Evolutionary conservation across 2,797 vertebrate genomes (phyloP).

Genomic region (Urocyon cinereoargenteus): DNA sequence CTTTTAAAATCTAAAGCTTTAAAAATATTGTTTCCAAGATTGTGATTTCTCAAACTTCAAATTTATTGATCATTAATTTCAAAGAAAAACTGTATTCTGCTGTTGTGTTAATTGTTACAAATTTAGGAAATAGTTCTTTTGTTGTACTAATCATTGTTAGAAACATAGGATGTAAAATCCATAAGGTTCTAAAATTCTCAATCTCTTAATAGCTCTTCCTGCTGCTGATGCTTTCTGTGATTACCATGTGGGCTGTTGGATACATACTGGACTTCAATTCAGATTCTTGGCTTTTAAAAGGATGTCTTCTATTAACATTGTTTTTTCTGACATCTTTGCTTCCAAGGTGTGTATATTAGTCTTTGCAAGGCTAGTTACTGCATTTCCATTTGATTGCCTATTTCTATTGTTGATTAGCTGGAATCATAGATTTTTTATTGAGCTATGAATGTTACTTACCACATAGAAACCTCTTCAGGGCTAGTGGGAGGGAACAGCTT

Average conservation of each 20-base stretch:
- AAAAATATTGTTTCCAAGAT: slow-evolving; percentile 26
- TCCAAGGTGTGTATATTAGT: slow-evolving; percentile 90
- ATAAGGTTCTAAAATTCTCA: slow-evolving; percentile 66
- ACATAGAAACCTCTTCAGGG: background rate
- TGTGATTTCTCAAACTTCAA: slow-evolving; percentile 46
- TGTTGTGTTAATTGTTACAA: slow-evolving; percentile 38
- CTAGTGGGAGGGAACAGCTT: background rate
- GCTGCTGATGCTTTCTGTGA: slow-evolving; percentile 87
- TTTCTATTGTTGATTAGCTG: slow-evolving; percentile 54
- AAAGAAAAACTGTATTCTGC: background rate
- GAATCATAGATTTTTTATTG: slow-evolving; percentile 19
- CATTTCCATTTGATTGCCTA: slow-evolving; percentile 27
- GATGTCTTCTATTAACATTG: slow-evolving; percentile 91
- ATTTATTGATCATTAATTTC: slow-evolving; percentile 26
- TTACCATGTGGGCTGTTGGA: slow-evolving; percentile 91
- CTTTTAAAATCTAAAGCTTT: slow-evolving; percentile 61
- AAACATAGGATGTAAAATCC: background rate
- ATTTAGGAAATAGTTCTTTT: slow-evolving; percentile 49
- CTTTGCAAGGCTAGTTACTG: slow-evolving; percentile 45
- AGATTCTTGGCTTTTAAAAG: slow-evolving; percentile 98
- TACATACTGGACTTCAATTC: slow-evolving; percentile 92
- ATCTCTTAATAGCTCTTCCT: slow-evolving; percentile 88
- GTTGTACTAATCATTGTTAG: slow-evolving; percentile 41
- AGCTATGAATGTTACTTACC: slow-evolving; percentile 7
- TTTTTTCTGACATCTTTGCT: slow-evolving; percentile 90